These are phyloP conservation scores for Anoplolepis gracilipes DNA, from an alignment of 1,140 invertebrate species.

Conservation along the genomic window DNA sequence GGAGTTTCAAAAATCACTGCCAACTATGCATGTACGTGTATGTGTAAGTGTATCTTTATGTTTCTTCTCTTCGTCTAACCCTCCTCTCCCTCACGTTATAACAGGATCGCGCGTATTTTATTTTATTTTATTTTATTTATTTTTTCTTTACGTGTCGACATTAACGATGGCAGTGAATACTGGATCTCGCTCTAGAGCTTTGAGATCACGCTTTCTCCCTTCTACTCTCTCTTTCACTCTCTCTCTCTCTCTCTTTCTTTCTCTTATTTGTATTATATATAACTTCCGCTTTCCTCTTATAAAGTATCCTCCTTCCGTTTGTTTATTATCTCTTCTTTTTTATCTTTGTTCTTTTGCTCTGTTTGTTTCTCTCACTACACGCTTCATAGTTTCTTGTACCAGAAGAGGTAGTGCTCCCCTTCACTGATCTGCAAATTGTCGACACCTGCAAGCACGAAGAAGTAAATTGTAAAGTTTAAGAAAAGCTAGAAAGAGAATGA, in stretches of 20 bases:
- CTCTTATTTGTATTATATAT: not conserved
- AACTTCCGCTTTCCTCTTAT: not conserved
- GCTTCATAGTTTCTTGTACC: slow-evolving; percentile 95
- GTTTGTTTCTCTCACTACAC: slow-evolving; percentile 43
- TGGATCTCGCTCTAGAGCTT: slow-evolving; percentile 62
- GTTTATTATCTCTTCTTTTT: slow-evolving; percentile 26
- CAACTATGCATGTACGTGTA: slow-evolving; percentile 21
- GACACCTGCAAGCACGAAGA: slow-evolving; percentile 88
- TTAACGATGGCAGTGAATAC: slow-evolving; percentile 73
- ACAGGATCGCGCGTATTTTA: not conserved
- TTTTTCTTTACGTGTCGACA: slow-evolving; percentile 11
- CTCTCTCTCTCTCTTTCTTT: not conserved
- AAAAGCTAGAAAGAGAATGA: too few species aligned
- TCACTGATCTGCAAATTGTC: slow-evolving; percentile 93
- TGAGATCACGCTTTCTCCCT: slow-evolving; percentile 26
- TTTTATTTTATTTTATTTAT: not conserved
- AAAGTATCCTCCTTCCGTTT: not conserved
- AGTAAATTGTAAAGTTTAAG: not conserved
- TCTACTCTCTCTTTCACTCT: too few species aligned
- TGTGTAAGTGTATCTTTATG: not conserved
- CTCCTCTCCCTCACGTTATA: not conserved
- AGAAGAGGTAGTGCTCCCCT: slow-evolving; percentile 94
- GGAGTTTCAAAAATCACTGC: slow-evolving; percentile 67
- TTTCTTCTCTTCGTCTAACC: not conserved
- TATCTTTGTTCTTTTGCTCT: slow-evolving; percentile 50